A percentile compares a stretch with the other conserved stretches of the same genome.
Conservation (phyloP, 2,113 vertebrate species). For the Cranoglanis bouderius region DNA sequence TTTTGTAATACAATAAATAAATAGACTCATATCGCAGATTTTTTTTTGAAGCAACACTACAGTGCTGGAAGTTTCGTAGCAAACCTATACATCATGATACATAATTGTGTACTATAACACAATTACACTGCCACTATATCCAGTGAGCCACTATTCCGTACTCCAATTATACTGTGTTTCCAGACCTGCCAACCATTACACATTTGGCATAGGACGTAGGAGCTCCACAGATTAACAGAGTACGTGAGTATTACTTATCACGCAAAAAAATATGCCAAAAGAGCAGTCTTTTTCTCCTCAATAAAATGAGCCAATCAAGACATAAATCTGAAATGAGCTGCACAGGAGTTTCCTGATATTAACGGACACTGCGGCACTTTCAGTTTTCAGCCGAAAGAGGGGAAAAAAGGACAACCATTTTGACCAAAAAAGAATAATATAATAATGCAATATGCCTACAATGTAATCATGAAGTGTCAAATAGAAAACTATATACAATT, state of each 20-base stretch:
- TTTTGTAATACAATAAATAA: not conserved
- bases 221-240: not conserved
- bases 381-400: not conserved
- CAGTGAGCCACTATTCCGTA: too few species aligned
- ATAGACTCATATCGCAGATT: not conserved
- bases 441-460: not conserved
- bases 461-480: not conserved
- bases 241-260: not conserved
- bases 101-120: not conserved
- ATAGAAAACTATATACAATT: not conserved
- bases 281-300: not conserved
- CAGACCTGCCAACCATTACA: not conserved
- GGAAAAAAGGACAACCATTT: not conserved
- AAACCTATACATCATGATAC: not conserved
- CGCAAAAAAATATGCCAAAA: not conserved
- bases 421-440: not conserved
- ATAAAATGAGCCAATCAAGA: not conserved
- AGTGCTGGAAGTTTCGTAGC: not conserved
- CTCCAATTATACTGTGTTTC: not conserved
- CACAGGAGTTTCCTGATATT: not conserved
- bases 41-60: not conserved
- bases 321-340: not conserved
- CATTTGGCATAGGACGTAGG: not conserved
- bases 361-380: not conserved
- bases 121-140: too few species aligned